Evolutionary conservation across 2,888 invertebrate species (phyloP).

Genomic region (Halictus ligatus): DNA sequence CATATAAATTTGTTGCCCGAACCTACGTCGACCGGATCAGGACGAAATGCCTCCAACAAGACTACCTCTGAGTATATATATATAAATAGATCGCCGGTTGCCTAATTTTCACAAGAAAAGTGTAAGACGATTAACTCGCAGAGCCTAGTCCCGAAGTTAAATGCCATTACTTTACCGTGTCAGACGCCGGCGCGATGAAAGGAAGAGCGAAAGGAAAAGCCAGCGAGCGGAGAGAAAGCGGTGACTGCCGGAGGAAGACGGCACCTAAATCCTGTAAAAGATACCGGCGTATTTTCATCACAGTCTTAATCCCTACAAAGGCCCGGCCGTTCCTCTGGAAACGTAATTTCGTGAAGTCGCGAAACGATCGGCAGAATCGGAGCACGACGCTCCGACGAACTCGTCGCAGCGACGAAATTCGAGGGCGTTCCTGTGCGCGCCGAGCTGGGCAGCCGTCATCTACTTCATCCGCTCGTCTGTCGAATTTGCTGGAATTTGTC

Average conservation of each 20-base stretch:
- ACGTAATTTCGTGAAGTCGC: conserved; percentile 25
- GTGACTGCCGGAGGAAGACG: neutral
- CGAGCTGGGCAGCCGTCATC: neutral
- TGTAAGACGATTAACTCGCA: neutral
- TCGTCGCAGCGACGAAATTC: neutral
- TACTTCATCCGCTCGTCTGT: neutral
- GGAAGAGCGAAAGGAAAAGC: too few species aligned
- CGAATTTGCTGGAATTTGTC: neutral
- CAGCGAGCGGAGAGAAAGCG: too few species aligned
- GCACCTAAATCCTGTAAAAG: conserved; percentile 2
- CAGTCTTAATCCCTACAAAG: conserved; percentile 23
- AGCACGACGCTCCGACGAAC: neutral
- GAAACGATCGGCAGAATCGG: conserved; percentile 20
- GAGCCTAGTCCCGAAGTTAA: neutral
- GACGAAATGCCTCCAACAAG: neutral
- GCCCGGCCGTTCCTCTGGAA: neutral
- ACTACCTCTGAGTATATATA: neutral
- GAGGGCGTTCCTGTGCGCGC: neutral
- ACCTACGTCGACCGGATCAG: neutral
- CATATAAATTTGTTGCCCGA: neutral
- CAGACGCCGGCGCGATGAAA: neutral
- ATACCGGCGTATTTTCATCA: conserved; percentile 26
- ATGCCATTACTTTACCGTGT: neutral
- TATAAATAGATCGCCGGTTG: neutral
- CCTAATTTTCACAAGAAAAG: neutral